These are phyloP conservation scores for Agrotis exclamationis DNA, from an alignment of 2,888 invertebrate genomes.

Conservation along the genomic window DNA sequence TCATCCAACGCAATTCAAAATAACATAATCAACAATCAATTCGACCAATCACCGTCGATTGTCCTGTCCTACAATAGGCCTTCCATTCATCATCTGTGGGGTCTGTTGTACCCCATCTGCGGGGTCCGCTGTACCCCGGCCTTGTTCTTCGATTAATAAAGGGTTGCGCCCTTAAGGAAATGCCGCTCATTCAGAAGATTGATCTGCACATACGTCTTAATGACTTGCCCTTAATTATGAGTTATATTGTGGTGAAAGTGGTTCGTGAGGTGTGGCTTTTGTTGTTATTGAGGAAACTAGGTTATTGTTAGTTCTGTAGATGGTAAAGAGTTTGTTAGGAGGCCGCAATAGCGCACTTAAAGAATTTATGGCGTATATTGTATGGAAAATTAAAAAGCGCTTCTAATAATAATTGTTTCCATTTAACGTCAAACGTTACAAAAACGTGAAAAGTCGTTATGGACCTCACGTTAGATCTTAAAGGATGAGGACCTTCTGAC, in stretches of 20 bases:
- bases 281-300: not conserved
- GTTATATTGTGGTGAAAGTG: slow-evolving; percentile 27
- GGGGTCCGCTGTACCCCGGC: slow-evolving; percentile 22
- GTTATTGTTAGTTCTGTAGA: not conserved
- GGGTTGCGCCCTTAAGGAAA: slow-evolving; percentile 60
- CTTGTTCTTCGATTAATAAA: slow-evolving; percentile 59
- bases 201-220: slow-evolving; percentile 74
- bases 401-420: too few relatives aligned
- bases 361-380: too few relatives aligned
- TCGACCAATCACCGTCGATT: slow-evolving; percentile 54
- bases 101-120: not conserved
- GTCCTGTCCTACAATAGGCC: slow-evolving; percentile 53
- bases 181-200: slow-evolving; percentile 68
- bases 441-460: too few relatives aligned
- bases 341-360: too few relatives aligned
- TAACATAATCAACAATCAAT: slow-evolving; percentile 49
- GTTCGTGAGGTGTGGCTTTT: slow-evolving; percentile 9
- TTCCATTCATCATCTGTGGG: slow-evolving; percentile 50
- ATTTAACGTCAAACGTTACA: too few relatives aligned
- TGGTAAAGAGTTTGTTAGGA: not conserved
- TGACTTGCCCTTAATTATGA: slow-evolving; percentile 63
- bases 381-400: too few relatives aligned
- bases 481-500: too few relatives aligned
- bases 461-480: too few relatives aligned
- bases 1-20: slow-evolving; percentile 21